Base-by-base conservation (phyloP, 2,113 vertebrate genomes). In the Albula glossodonta region DNA sequence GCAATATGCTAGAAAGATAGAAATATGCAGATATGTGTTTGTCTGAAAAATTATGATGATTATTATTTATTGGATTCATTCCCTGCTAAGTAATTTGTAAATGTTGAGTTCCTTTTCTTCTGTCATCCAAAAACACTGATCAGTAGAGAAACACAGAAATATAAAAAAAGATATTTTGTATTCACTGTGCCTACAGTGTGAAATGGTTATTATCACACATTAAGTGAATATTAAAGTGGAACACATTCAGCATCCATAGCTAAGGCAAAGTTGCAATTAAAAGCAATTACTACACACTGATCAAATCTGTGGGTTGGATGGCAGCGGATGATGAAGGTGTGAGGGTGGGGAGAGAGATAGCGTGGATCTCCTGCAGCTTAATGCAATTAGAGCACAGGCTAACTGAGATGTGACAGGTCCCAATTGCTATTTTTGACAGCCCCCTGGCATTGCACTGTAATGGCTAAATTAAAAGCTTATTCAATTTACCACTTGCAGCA, bases 391-490 rank as follows among this genome's bases (percentile, higher is more conserved):
- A 89, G 78, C 53, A 60, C 83, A 83, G 66, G 57, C 70, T 57
- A 60, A 70, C 60, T 90, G 86, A 89, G 87, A 91, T 83, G 77
- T 82, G 87, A 86, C 83, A 84, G 60, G 87, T 83, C 85, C 50
- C 83, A 86, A 70, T 63, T 41, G 41, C 48, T 79, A 31, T 84
- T 82, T 79, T 60, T 31, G 66, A 17, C 31, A 66, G 31, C 51
- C 13, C 70, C 83, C 51, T 84, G 82, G 87, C 63, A 60, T 80
- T 81, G 57, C 57, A 84, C 48, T 81, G 78, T 56, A 80, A 87
- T 77, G 83, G 83, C 50, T 66, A 84, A 85, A 84, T 87, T 80
- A 82, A 89, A 87, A 25, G 56, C 13, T 84, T 78, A 87, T 86
- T 86, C 53, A 51, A 78, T 84, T 88, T 22, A 51, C 19, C 66